These are phyloP conservation scores for Macropus fuliginosus DNA, from an alignment of 2,797 vertebrate species.

Conservation along the genomic window DNA sequence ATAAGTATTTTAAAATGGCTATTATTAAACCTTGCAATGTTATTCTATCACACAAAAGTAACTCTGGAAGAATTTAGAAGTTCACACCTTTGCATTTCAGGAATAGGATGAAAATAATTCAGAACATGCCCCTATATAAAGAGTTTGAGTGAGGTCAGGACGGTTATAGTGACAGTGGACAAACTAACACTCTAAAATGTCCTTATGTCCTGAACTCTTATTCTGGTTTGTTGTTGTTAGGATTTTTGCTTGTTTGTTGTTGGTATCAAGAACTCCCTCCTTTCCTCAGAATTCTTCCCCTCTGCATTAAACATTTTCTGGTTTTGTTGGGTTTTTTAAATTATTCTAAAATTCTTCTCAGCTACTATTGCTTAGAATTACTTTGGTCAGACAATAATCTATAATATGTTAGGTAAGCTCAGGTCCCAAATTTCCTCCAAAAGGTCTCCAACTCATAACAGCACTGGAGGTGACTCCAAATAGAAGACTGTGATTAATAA, in stretches of 20 bases:
- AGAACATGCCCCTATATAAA: background rate
- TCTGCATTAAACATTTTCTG: background rate
- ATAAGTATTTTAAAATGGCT: background rate
- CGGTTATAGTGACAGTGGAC: background rate
- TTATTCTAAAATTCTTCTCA: background rate
- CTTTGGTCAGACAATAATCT: background rate
- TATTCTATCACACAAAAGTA: background rate
- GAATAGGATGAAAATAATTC: background rate
- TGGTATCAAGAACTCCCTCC: background rate
- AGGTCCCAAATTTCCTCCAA: background rate
- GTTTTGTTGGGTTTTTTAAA: background rate
- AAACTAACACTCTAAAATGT: background rate
- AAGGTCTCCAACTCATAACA: background rate
- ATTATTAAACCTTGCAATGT: background rate
- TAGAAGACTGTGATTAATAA: background rate
- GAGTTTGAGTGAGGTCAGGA: background rate
- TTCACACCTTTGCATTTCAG: background rate
- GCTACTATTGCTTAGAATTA: background rate
- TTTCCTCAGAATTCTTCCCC: background rate
- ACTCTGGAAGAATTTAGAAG: background rate
- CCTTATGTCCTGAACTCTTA: background rate
- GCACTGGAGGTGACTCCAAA: background rate
- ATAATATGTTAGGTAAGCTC: background rate
- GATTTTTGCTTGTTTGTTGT: background rate
- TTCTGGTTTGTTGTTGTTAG: background rate